These are phyloP conservation scores for Puma concolor DNA, from an alignment of 2,113 vertebrate genomes.

Conservation along the genomic window DNA sequence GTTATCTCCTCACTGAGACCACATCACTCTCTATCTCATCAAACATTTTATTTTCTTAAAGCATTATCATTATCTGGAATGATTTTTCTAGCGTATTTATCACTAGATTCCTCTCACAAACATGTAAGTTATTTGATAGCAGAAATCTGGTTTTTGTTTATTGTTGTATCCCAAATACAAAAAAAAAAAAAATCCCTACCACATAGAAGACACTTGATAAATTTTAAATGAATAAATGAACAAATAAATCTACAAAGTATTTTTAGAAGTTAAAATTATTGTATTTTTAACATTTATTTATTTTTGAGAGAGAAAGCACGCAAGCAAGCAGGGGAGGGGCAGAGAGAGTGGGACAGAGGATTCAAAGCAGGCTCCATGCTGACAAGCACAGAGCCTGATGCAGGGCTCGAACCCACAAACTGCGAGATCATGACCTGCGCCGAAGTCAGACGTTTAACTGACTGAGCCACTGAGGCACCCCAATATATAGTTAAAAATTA, in stretches of 20 bases:
- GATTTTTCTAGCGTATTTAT: not conserved
- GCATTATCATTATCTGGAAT: not conserved
- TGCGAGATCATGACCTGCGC: too few species aligned
- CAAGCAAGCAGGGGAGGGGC: too few species aligned
- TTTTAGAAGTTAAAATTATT: constrained; percentile 4
- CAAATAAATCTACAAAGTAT: not conserved
- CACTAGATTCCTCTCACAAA: not conserved
- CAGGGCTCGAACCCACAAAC: too few species aligned
- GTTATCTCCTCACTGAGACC: not conserved
- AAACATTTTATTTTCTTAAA: not conserved
- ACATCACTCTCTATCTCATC: not conserved
- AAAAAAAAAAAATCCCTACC: not conserved
- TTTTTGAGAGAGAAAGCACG: too few species aligned
- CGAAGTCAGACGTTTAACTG: too few species aligned
- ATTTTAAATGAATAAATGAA: not conserved
- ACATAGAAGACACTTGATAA: not conserved
- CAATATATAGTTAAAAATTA: not conserved
- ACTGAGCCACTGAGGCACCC: too few species aligned
- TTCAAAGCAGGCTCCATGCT: not conserved
- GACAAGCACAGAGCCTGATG: not conserved
- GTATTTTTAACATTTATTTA: too few species aligned
- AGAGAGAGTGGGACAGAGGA: too few species aligned
- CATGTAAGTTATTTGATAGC: not conserved
- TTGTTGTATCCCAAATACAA: not conserved
- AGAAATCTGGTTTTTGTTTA: not conserved